These are phyloP conservation scores for Agrochola macilenta DNA, from an alignment of 2,888 invertebrate genomes.

Conservation along the genomic window DNA sequence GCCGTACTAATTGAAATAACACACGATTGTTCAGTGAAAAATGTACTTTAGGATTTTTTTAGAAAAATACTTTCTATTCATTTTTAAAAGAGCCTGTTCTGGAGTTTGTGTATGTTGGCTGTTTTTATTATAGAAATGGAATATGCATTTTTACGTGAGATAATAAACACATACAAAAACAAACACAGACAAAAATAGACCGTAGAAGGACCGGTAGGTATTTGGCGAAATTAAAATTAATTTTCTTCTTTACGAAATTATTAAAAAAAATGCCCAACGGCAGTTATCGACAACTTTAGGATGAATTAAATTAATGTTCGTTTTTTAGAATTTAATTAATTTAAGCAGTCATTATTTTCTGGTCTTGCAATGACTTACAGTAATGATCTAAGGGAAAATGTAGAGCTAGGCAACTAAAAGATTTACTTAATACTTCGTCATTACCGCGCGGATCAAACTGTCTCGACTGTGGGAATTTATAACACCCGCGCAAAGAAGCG, in stretches of 20 bases:
- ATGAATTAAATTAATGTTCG: not conserved
- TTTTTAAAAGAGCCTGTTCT: not conserved
- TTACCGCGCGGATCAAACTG: slow-evolving; percentile 20
- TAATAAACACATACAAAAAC: not conserved
- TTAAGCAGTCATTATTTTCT: not conserved
- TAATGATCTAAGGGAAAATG: not conserved
- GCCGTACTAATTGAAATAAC: slow-evolving; percentile 61
- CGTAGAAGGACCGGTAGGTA: not conserved
- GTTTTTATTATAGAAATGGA: not conserved
- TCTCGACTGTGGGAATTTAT: slow-evolving; percentile 20
- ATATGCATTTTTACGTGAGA: not conserved
- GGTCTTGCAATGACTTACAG: not conserved
- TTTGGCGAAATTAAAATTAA: not conserved
- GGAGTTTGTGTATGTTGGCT: not conserved
- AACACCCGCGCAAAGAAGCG: slow-evolving; percentile 21
- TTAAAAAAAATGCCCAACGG: not conserved
- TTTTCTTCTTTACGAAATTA: not conserved
- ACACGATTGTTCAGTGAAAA: slow-evolving; percentile 1
- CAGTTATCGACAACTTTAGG: not conserved
- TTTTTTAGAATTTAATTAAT: not conserved
- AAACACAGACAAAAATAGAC: not conserved
- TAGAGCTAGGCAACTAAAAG: not conserved
- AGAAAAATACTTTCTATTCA: not conserved
- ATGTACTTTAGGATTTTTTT: not conserved
- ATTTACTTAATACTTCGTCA: slow-evolving; percentile 3